Evolutionary conservation across 2,797 vertebrate genomes (phyloP).

Genomic region (Danio choprae): DNA sequence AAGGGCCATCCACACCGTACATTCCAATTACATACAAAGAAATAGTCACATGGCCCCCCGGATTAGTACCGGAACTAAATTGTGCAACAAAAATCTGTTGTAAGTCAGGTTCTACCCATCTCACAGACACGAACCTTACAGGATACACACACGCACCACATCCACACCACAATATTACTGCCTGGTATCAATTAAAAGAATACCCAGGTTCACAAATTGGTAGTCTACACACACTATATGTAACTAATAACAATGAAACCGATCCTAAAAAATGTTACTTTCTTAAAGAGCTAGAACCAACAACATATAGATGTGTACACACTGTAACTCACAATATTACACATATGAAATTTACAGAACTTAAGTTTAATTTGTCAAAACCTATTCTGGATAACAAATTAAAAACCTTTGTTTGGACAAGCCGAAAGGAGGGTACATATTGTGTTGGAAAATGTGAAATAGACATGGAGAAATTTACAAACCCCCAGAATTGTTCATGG

Average conservation of each 20-base stretch:
- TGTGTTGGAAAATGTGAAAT: neutral
- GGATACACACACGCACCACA: neutral
- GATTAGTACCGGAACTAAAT: neutral
- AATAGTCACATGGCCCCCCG: neutral
- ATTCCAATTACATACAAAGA: neutral
- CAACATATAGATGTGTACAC: neutral
- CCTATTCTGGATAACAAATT: neutral
- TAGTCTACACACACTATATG: neutral
- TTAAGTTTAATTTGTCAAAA: neutral
- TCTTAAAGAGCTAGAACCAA: neutral
- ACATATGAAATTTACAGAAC: neutral
- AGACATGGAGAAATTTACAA: neutral
- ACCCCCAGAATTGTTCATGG: neutral
- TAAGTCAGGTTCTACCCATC: neutral
- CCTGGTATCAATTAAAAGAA: constrained; percentile 9
- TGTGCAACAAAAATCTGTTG: neutral
- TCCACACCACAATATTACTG: neutral
- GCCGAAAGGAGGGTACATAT: neutral
- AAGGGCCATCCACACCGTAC: neutral
- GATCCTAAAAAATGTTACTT: neutral
- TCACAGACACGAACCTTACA: neutral
- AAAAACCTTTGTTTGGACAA: neutral
- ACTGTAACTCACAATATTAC: neutral
- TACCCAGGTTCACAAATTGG: neutral
- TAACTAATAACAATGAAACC: neutral